These are phyloP conservation scores for Sylvia atricapilla DNA, from an alignment of 2,113 vertebrate genomes.

Conservation along the genomic window DNA sequence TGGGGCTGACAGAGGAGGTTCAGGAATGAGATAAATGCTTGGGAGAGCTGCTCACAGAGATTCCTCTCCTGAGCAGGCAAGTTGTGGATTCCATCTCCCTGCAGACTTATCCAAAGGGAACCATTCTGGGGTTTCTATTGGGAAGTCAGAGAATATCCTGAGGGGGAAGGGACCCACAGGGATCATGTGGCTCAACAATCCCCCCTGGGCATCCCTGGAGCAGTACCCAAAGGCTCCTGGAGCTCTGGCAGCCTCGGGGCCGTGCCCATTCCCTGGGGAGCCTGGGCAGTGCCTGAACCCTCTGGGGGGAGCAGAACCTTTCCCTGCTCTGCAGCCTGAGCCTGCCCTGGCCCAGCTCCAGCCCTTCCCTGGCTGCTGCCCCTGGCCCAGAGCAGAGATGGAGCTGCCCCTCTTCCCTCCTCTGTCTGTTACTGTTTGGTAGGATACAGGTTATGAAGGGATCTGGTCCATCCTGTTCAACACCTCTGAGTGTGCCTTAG, in stretches of 20 bases:
- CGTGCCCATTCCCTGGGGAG: neutral
- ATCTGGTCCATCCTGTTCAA: neutral
- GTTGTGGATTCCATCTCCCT: neutral
- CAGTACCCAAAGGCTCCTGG: neutral
- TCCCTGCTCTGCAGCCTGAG: neutral
- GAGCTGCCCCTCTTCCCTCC: neutral
- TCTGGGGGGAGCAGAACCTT: neutral
- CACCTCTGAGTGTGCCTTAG: neutral
- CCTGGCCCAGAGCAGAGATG: neutral
- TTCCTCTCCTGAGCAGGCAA: neutral
- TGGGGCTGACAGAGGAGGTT: neutral
- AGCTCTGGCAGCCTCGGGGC: neutral
- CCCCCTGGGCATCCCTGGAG: neutral
- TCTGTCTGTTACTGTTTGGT: neutral
- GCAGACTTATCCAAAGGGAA: neutral
- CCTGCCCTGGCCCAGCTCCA: neutral
- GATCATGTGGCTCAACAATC: neutral
- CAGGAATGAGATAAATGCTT: neutral
- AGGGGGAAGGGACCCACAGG: fast-evolving
- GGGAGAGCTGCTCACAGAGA: neutral
- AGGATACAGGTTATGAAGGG: neutral
- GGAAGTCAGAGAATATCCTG: neutral
- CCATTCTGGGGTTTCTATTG: neutral
- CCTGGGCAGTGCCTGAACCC: neutral
- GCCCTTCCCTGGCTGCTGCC: neutral